Evolutionary conservation across 2,113 vertebrate species (phyloP), one percentile per base, ranked within the genome.

Genomic region (Paedocypris sp.): DNA sequence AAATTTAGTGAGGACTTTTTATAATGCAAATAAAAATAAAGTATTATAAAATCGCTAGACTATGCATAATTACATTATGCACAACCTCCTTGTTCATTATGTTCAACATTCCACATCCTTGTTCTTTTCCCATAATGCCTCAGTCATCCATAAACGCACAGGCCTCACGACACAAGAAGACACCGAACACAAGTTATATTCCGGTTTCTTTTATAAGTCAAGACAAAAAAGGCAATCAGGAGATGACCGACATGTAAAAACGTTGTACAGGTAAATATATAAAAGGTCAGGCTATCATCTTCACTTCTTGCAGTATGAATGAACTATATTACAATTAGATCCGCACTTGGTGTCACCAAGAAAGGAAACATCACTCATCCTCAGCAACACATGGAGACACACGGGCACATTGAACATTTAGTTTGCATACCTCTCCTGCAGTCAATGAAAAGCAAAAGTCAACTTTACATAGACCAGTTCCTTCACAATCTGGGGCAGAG

Each of bases 231-330:
- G 80, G 80, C 79, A 81, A 84, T 83, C 70, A 71, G 80, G 76
- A 82, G 79, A 84, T 85, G 82, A 85, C 76, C 73, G 64, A 83
- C 81, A 84, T 83, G 82, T 84, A 84, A 83, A 85, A 85, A 84
- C 75, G 49, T 79, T 76, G 79, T 82, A 85, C 82, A 80, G 74
- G 78, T 82, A 81, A 82, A 83, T 84, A 80, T 85, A 85, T 82
- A 84, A 86, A 86, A 86, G 79, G 80, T 80, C 75, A 79, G 80
- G 72, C 78, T 80, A 73, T 74, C 63, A 42, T 49, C 75, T 71
- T 66, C 45, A 74, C 71, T 74, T 81, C 69, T 80, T 79, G 71
- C 71, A 73, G 70, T 78, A 80, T 80, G 79, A 82, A 82, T 12
- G 67, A 80, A 81, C 75, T 83, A 79, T 80, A 83, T 83, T 84